These are phyloP conservation scores for Apodemus speciosus DNA, from an alignment of 2,113 vertebrate species.

Conservation along the genomic window DNA sequence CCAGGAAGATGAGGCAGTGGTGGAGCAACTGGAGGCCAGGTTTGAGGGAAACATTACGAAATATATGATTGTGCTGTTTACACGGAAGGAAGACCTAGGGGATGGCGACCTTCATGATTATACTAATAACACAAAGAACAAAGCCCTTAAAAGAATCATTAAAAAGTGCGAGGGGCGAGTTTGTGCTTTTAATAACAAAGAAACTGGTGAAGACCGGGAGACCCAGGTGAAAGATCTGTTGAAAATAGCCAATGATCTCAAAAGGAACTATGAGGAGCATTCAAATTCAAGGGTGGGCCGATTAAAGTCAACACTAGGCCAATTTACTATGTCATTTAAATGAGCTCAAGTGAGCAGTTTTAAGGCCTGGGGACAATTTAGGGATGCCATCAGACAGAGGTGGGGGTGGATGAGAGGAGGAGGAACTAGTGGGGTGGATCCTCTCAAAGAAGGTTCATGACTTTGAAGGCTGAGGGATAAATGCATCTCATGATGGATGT, in stretches of 20 bases:
- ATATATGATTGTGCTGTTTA: background rate
- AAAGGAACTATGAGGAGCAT: accelerated
- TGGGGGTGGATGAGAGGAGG: no score
- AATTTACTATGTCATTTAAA: background rate
- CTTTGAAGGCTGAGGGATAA: background rate
- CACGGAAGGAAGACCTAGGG: constrained; percentile 32
- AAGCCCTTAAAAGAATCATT: background rate
- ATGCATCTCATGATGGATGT: background rate
- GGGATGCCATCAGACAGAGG: background rate
- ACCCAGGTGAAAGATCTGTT: background rate
- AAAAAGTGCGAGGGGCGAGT: background rate
- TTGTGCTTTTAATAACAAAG: constrained; percentile 58
- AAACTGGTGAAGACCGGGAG: background rate
- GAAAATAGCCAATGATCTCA: background rate
- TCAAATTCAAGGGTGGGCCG: accelerated
- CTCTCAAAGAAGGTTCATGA: background rate
- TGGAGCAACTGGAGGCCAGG: background rate
- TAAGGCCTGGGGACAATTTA: background rate
- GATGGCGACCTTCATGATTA: accelerated
- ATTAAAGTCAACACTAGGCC: background rate
- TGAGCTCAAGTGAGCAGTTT: accelerated
- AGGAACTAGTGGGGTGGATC: no score
- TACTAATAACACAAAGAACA: accelerated
- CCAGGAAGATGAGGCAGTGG: accelerated
- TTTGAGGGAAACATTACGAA: background rate